phyloP scores from a whole-genome alignment of 2,113 vertebrate species.

The Spheniscus mendiculus region DNA sequence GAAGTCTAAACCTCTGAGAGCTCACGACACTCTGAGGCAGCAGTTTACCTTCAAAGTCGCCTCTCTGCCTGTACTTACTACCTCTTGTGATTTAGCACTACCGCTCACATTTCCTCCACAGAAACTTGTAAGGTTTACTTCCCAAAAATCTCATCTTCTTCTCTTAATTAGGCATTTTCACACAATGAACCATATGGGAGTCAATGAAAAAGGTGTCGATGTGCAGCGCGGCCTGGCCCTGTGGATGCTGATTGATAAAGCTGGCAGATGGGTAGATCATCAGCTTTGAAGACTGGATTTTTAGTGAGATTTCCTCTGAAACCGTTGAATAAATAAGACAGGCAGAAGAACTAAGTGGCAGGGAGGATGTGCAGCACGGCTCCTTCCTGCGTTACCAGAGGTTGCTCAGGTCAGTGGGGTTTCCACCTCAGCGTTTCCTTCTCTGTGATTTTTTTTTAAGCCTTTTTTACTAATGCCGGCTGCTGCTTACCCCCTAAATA shows the following conservation, averaged over 20 bases:
- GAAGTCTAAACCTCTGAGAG: background rate
- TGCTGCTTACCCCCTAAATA: background rate
- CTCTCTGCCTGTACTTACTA: background rate
- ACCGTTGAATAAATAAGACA: accelerated
- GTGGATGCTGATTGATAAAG: background rate
- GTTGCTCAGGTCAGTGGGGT: background rate
- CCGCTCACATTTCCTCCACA: background rate
- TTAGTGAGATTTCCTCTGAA: background rate
- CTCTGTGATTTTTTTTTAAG: background rate
- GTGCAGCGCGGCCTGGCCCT: background rate
- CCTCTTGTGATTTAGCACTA: background rate
- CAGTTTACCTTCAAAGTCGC: background rate
- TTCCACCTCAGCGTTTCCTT: background rate
- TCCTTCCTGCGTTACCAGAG: background rate
- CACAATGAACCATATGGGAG: background rate
- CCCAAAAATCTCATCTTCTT: background rate
- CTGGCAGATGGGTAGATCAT: background rate
- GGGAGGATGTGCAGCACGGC: background rate
- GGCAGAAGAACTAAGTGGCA: background rate
- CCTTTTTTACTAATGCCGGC: background rate
- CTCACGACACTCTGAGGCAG: background rate
- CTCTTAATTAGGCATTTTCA: background rate
- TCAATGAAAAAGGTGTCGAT: background rate
- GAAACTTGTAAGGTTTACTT: background rate
- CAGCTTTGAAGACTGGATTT: background rate